phyloP scores from a whole-genome alignment of 2,797 vertebrate genomes.

The Antrozous pallidus region DNA sequence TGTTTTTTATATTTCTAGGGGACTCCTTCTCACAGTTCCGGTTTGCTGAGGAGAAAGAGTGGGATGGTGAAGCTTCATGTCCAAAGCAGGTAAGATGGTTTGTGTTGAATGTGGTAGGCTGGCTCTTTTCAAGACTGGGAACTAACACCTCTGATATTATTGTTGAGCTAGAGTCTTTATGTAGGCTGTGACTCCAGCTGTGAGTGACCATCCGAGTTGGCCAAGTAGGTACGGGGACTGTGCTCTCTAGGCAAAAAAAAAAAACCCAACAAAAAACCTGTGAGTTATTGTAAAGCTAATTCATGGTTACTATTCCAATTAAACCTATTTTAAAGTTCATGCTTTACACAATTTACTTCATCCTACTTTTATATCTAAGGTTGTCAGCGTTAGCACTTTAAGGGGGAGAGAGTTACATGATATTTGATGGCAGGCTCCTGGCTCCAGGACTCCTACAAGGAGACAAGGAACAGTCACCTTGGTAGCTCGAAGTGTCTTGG shows the following conservation, averaged over 20 bases:
- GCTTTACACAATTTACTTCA: background rate
- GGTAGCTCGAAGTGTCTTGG: background rate
- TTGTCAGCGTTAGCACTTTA: background rate
- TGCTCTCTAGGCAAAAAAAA: background rate
- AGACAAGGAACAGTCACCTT: background rate
- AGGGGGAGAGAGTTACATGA: background rate
- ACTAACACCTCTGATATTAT: background rate
- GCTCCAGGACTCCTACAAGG: background rate
- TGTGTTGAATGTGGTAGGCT: background rate
- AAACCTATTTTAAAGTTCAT: background rate
- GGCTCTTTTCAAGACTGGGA: background rate
- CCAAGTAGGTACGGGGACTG: background rate
- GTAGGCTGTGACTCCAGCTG: fast-evolving
- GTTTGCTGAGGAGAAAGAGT: constrained; percentile 95
- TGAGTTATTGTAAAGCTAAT: background rate
- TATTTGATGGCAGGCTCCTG: background rate
- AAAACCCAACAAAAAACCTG: no score
- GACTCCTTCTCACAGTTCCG: constrained; percentile 95
- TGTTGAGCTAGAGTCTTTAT: background rate
- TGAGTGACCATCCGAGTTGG: background rate
- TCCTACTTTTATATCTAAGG: background rate
- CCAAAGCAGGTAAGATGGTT: constrained; percentile 85
- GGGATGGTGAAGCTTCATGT: constrained; percentile 87
- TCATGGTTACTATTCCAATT: background rate
- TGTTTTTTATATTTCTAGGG: constrained; percentile 81